phyloP scores from a whole-genome alignment of 2,113 vertebrate genomes.

The Phyllostomus hastatus region DNA sequence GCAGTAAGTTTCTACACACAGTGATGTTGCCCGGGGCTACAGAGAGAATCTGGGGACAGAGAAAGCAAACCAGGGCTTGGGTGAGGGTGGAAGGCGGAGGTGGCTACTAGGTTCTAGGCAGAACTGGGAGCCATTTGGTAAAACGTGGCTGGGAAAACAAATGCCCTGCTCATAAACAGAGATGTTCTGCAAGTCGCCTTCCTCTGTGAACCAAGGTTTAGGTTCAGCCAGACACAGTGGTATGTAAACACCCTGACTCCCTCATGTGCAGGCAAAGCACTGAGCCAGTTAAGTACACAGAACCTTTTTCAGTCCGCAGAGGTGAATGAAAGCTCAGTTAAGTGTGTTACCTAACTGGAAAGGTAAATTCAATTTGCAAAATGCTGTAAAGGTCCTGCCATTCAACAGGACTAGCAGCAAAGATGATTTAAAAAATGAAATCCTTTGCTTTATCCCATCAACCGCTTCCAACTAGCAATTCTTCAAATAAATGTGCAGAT shows the following conservation, averaged over 20 bases:
- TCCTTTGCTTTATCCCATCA: conserved; percentile 9
- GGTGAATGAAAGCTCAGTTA: not conserved
- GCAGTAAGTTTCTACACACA: conserved; percentile 17
- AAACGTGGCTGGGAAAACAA: not conserved
- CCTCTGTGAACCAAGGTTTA: conserved; percentile 38
- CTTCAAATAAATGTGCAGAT: not conserved
- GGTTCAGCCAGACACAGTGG: conserved; percentile 8
- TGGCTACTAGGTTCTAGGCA: not conserved
- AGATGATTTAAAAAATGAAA: conserved; percentile 52
- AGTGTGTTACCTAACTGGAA: conserved; percentile 37
- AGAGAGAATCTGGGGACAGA: conserved; percentile 24
- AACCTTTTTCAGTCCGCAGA: not conserved
- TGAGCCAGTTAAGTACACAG: conserved; percentile 12
- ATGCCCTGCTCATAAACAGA: conserved; percentile 14
- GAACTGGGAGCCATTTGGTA: not conserved
- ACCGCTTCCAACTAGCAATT: not conserved
- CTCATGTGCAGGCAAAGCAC: not conserved
- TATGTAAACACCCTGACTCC: not conserved
- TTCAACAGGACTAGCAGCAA: conserved; percentile 26
- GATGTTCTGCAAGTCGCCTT: not conserved
- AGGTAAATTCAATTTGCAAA: conserved; percentile 58
- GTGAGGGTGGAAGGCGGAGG: not conserved
- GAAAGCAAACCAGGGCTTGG: conserved; percentile 33
- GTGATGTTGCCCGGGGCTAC: conserved; percentile 56
- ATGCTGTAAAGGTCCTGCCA: not conserved